phyloP scores from a whole-genome alignment of 2,888 invertebrate genomes.

The Ceraclea dissimilis region DNA sequence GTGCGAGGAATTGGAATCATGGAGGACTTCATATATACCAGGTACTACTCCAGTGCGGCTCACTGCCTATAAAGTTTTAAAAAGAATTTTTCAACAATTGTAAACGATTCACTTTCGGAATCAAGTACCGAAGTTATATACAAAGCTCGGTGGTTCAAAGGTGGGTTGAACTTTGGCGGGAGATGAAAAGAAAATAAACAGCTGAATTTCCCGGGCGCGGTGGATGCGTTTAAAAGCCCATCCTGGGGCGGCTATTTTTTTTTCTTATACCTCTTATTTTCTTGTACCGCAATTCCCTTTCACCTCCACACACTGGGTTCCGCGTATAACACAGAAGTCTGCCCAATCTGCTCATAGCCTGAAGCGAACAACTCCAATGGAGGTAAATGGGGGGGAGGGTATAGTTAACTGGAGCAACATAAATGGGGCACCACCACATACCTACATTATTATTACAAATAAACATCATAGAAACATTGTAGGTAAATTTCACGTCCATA shows the following conservation, averaged over 20 bases:
- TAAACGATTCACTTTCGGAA: too few species aligned
- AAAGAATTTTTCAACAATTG: too few species aligned
- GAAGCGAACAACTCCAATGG: neutral
- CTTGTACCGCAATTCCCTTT: neutral
- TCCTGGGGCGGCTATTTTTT: slow-evolving; percentile 23
- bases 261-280: neutral
- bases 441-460: neutral
- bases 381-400: neutral
- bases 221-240: slow-evolving; percentile 22
- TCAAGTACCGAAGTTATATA: too few species aligned
- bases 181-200: slow-evolving; percentile 26
- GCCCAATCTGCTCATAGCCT: slow-evolving; percentile 8
- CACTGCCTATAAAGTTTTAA: too few species aligned
- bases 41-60: too few species aligned
- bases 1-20: too few species aligned
- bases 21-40: too few species aligned
- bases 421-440: slow-evolving; percentile 10
- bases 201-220: slow-evolving; percentile 16
- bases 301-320: neutral
- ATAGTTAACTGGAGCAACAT: neutral
- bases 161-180: slow-evolving; percentile 18
- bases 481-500: too few species aligned
- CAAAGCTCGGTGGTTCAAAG: slow-evolving; percentile 8
- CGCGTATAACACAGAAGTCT: neutral
- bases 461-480: neutral